Conservation (phyloP, 2,888 invertebrate genomes). For the Sinohyriopsis cumingii region DNA sequence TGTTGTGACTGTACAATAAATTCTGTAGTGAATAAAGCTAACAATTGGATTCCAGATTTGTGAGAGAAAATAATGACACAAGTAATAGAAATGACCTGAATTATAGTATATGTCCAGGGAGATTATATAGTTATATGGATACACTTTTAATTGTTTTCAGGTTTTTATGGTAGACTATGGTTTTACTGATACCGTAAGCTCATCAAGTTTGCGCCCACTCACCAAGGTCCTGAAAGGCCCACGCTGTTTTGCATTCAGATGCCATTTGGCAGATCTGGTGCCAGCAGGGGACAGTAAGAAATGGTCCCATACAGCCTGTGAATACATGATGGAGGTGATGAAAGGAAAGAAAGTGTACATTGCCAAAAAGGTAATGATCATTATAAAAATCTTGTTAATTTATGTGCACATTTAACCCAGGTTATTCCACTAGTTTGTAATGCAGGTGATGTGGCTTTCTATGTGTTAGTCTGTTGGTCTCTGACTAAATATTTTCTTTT, state of each 20-base stretch:
- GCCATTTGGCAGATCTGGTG: constrained; percentile 81
- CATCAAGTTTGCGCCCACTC: constrained; percentile 74
- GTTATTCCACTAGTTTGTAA: no score
- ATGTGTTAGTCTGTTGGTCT: no score
- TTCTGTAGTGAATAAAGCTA: no score
- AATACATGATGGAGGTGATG: constrained; percentile 52
- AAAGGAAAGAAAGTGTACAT: constrained; percentile 39
- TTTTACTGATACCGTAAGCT: constrained; percentile 74
- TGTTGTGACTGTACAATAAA: no score
- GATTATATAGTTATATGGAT: not conserved
- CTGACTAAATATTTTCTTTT: no score
- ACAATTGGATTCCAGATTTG: not conserved
- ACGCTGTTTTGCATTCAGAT: constrained; percentile 77
- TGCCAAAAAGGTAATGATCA: constrained; percentile 41
- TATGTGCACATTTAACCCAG: no score
- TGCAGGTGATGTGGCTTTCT: no score
- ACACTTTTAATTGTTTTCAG: constrained; percentile 43
- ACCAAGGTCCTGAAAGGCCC: constrained; percentile 75
- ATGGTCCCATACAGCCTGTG: constrained; percentile 67
- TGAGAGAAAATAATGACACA: not conserved
- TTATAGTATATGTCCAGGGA: not conserved
- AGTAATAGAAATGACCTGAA: not conserved
- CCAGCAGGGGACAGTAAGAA: constrained; percentile 77
- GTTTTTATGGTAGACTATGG: constrained; percentile 82
- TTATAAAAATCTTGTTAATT: not conserved